Evolutionary conservation across 2,888 invertebrate species (phyloP), one percentile per base, ranked within the genome.

Genomic region (Lepeophtheirus nordmannii): DNA sequence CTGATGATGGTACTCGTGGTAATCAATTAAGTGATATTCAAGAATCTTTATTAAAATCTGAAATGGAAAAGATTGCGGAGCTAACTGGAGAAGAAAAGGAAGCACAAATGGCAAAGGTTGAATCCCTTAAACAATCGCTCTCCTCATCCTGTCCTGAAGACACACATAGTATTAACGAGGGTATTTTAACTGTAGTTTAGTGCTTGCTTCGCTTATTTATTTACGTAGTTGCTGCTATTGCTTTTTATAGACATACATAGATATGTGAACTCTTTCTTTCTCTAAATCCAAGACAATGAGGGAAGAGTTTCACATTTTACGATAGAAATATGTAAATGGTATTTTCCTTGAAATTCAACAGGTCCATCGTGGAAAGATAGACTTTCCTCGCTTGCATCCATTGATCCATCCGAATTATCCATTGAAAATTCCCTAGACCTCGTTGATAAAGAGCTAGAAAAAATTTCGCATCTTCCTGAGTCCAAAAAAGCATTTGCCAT

Each of bases 281-380:
- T 30, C 7, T 7, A 30, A 30, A 30, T 30, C 7, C 7, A 7
- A 30, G 30, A 30, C 30, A 30, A 7, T 7, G 30, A 30, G 30
- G 30, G 30, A 30, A 30, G 30, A 30, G 7, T 30, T 30, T 7
- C 2, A 30, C 30, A 30, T 30, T 5, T 2, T 30, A 30, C 7
- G 30, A 30, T 30, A n/a, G n/a, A n/a, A n/a, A n/a, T 7, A 30
- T 30, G 30, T 30, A 30, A 30, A 5, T 5, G 30, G 30, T 7
- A 30, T 30, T 30, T 7, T 5, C 7, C 53, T n/a, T 46, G 11
- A 41, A n/a, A n/a, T 46, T 46, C 14, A 46, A 46, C 17, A 46
- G 53, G 53, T 46, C 53, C 53, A 14, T 46, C 53, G n/a, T 46
- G 53, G 53, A 46, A 46, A 46, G 53, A 46, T 46, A 46, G 17